Conservation (phyloP, 2,888 invertebrate genomes). For the Pollenia labialis region DNA sequence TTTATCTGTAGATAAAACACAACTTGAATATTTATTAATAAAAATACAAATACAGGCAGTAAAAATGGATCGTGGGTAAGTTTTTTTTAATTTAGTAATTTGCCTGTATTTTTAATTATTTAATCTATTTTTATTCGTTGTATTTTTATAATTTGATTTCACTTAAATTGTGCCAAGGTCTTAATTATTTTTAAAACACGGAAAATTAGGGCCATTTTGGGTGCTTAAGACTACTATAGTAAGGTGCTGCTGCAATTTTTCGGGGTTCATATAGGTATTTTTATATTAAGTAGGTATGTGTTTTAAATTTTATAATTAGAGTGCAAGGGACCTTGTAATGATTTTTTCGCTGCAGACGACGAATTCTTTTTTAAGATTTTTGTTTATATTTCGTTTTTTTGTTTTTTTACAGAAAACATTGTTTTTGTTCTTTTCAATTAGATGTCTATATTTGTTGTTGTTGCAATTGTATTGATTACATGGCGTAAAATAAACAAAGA, state of each 20-base stretch:
- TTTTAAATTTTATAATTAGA: conserved; percentile 65
- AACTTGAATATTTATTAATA: conserved; percentile 43
- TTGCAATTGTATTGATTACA: conserved; percentile 57
- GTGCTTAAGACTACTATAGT: background rate
- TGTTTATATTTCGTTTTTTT: conserved; percentile 48
- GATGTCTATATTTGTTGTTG: background rate
- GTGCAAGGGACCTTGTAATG: conserved; percentile 63
- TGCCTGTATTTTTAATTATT: conserved; percentile 61
- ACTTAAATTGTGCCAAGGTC: conserved; percentile 72
- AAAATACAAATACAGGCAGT: conserved; percentile 46
- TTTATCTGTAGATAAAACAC: conserved; percentile 34
- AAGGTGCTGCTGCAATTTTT: conserved; percentile 23
- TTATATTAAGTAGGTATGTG: conserved; percentile 21
- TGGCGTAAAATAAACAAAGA: conserved; percentile 34
- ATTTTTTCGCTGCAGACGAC: conserved; percentile 38
- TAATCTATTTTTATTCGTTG: background rate
- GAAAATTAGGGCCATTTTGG: conserved; percentile 61
- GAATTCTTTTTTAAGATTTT: conserved; percentile 16
- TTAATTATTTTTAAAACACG: conserved; percentile 47
- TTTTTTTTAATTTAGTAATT: conserved; percentile 43
- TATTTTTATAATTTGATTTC: conserved; percentile 1
- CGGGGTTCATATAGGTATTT: conserved; percentile 46
- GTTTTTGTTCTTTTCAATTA: background rate
- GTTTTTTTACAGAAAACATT: background rate
- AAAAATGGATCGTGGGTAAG: conserved; percentile 83